Percentiles rank a stretch among this genome's conserved stretches.
phyloP scores from a whole-genome alignment of 2,888 invertebrate species.

The Phania funesta region DNA sequence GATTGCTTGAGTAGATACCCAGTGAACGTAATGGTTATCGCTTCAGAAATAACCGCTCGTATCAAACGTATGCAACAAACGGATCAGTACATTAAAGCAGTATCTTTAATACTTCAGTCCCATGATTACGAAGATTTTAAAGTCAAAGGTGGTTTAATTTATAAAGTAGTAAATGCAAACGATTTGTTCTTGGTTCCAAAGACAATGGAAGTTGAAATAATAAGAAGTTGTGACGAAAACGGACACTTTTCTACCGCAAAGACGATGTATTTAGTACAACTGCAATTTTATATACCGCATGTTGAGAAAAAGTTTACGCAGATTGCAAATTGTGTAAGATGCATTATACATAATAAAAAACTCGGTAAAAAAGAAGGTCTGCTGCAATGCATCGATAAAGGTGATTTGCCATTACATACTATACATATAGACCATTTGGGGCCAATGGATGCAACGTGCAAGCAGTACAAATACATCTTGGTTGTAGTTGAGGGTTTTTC shows the following conservation, averaged over 20 bases:
- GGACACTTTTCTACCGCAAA: slow-evolving; percentile 49
- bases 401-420: slow-evolving; percentile 13
- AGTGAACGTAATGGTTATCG: no score
- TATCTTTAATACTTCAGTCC: slow-evolving; percentile 17
- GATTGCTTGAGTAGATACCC: slow-evolving; percentile 25
- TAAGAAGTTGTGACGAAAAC: slow-evolving; percentile 52
- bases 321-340: background rate
- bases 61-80: slow-evolving; percentile 26
- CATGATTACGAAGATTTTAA: background rate
- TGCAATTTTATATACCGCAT: slow-evolving; percentile 57
- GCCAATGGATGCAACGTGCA: slow-evolving; percentile 2
- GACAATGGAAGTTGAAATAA: slow-evolving; percentile 41
- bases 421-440: slow-evolving; percentile 32
- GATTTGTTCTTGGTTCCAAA: slow-evolving; percentile 61
- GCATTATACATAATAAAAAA: background rate
- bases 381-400: no score
- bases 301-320: slow-evolving; percentile 22
- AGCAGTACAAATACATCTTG: no score
- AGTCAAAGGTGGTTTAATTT: slow-evolving; percentile 37
- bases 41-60: no score
- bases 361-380: no score
- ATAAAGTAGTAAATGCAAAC: slow-evolving; percentile 45
- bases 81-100: no score
- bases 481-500: slow-evolving; percentile 1
- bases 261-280: slow-evolving; percentile 29